Evolutionary conservation across 1,140 invertebrate genomes (phyloP).

Genomic region (Sycophaga agraensis): DNA sequence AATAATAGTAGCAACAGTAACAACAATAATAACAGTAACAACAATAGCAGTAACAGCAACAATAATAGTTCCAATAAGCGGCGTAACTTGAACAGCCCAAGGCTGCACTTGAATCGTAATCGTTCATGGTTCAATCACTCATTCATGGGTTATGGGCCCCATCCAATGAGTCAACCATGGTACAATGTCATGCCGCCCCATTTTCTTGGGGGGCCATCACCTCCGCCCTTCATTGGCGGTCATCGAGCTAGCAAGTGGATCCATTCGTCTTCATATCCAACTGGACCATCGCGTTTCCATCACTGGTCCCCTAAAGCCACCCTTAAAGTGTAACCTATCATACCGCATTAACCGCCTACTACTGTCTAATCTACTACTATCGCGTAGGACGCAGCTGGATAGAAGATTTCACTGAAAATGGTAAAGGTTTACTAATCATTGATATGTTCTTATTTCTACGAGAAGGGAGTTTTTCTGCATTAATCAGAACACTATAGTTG

Average conservation of each 20-base stretch:
- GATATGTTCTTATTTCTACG: slow-evolving; percentile 7
- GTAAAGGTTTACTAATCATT: slow-evolving; percentile 12
- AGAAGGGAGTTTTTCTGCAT: slow-evolving; percentile 4
- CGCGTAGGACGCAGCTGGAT: slow-evolving; percentile 28
- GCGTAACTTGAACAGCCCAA: slow-evolving; percentile 50
- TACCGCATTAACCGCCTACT: slow-evolving; percentile 35
- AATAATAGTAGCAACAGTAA: neutral
- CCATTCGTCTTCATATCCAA: slow-evolving; percentile 45
- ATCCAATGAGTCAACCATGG: slow-evolving; percentile 50
- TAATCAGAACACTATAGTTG: neutral
- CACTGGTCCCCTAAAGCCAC: slow-evolving; percentile 53
- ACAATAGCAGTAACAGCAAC: slow-evolving; percentile 10
- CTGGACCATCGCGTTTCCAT: slow-evolving; percentile 50
- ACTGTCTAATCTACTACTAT: slow-evolving; percentile 29
- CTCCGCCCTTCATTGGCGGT: slow-evolving; percentile 47
- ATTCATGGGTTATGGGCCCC: slow-evolving; percentile 48
- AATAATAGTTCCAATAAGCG: slow-evolving; percentile 38
- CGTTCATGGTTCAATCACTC: slow-evolving; percentile 51
- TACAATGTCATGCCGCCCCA: slow-evolving; percentile 50
- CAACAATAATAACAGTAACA: slow-evolving; percentile 8
- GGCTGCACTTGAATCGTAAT: slow-evolving; percentile 46
- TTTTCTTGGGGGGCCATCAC: slow-evolving; percentile 48
- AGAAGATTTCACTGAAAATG: slow-evolving; percentile 14
- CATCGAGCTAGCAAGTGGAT: slow-evolving; percentile 50
- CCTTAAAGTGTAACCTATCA: slow-evolving; percentile 49